Evolutionary conservation across 2,797 vertebrate genomes (phyloP).

Genomic region (Coranthus polyacanthus): DNA sequence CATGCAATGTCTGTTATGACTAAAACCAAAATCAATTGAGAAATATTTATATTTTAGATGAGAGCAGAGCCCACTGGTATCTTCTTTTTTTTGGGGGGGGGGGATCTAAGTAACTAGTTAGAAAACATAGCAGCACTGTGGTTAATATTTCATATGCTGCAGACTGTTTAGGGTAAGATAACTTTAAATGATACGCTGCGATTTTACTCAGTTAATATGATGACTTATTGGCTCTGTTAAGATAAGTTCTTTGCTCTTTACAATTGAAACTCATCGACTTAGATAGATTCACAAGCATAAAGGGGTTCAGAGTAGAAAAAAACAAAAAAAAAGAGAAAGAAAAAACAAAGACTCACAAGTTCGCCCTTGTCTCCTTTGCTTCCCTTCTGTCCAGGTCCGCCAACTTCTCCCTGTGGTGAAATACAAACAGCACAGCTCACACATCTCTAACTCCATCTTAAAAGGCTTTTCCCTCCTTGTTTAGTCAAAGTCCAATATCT

Average conservation of each 20-base stretch:
- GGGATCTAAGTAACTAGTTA: conserved; percentile 13
- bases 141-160: conserved; percentile 39
- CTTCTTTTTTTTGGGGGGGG: conserved; percentile 28
- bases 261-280: conserved; percentile 11
- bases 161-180: conserved; percentile 17
- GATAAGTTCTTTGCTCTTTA: conserved; percentile 7
- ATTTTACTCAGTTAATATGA: conserved; percentile 39
- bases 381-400: conserved; percentile 97
- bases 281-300: background rate
- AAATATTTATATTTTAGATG: conserved; percentile 13
- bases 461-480: conserved; percentile 32
- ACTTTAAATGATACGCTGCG: conserved; percentile 22
- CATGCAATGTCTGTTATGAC: background rate
- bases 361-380: conserved; percentile 98
- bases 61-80: background rate
- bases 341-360: conserved; percentile 86
- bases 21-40: conserved; percentile 7
- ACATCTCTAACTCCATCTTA: conserved; percentile 45
- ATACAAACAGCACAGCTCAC: conserved; percentile 72
- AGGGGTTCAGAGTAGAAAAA: background rate
- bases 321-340: conserved; percentile 5
- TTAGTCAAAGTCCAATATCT: conserved; percentile 63
- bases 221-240: conserved; percentile 30
- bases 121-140: conserved; percentile 29
- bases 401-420: conserved; percentile 94